Evolutionary conservation across 2,888 invertebrate species (phyloP), one percentile per base, ranked within the genome.

Genomic region (Tiliacea aurago): DNA sequence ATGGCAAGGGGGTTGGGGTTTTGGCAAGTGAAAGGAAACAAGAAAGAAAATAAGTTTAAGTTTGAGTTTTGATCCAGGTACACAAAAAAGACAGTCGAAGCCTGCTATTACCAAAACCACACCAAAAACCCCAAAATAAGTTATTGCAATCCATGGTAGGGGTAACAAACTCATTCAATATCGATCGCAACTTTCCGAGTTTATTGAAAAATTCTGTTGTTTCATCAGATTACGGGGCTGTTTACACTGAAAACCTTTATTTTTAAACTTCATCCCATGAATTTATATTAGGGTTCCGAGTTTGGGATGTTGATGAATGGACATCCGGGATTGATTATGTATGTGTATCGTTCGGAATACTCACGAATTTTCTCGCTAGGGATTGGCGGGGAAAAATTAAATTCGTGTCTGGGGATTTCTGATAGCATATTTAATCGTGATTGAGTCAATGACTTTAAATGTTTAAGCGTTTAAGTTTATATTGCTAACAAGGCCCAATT

Each of bases 221-320:
- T 83, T 80, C 67, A 81, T 76, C 69, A 23, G 61, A 72, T 72
- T 53, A 74, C 73, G 33, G 55, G 59, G 28, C 69, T 64, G 67
- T 72, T 70, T 70, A 83, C 73, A 74, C 70, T 58, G 37, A 74
- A 73, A 69, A 53, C 74, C 61, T 81, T 83, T 78, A 84, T 81
- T 83, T 83, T 83, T 76, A 76, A 83, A 81, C 75, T 81, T 81
- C 55, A n/a, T 55, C 51, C 73, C 58, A 76, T 83, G 83, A 81
- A 84, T 83, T 83, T 81, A 84, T 81, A 83, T 84, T 64, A 81
- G 69, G 71, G 73, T 72, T 10, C 11, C 20, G 70, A 79, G 73
- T 83, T 70, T 61, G 49, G 45, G 51, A 53, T 37, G 58, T 53
- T 81, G 75, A 78, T 70, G 70, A 74, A 80, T 73, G 65, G 76